These are phyloP conservation scores for Clarias laeviceps DNA, from an alignment of 2,797 vertebrate genomes.

Conservation along the genomic window DNA sequence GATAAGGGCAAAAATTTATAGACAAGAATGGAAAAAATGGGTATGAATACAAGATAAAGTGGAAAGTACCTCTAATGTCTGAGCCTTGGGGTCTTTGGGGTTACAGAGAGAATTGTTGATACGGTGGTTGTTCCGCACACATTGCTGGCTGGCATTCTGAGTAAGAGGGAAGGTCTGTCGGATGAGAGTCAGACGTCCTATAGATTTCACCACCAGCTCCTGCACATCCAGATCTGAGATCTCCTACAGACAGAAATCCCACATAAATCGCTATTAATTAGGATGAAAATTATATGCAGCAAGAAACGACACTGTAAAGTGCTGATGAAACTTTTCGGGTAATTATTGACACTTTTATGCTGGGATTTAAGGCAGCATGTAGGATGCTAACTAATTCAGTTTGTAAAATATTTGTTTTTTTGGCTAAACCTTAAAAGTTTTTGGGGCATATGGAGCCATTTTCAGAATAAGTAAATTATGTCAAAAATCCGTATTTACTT, in stretches of 20 bases:
- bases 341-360: background rate
- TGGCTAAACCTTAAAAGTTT: background rate
- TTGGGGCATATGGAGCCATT: background rate
- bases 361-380: background rate
- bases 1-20: background rate
- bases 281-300: background rate
- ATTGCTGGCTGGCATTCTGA: constrained; percentile 93
- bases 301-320: background rate
- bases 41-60: background rate
- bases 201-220: constrained; percentile 95
- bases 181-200: constrained; percentile 93
- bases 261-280: background rate
- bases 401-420: background rate
- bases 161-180: constrained; percentile 94
- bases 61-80: constrained; percentile 89
- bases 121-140: constrained; percentile 93
- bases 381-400: background rate
- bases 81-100: constrained; percentile 90
- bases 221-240: constrained; percentile 92
- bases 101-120: constrained; percentile 96
- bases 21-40: background rate
- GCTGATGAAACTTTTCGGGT: background rate
- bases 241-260: constrained; percentile 75
- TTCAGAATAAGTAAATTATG: constrained; percentile 2
- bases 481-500: constrained; percentile 17